Percentiles rank a stretch among this genome's conserved stretches.
phyloP scores from a whole-genome alignment of 2,797 vertebrate genomes.

The Scolopax rusticola region DNA sequence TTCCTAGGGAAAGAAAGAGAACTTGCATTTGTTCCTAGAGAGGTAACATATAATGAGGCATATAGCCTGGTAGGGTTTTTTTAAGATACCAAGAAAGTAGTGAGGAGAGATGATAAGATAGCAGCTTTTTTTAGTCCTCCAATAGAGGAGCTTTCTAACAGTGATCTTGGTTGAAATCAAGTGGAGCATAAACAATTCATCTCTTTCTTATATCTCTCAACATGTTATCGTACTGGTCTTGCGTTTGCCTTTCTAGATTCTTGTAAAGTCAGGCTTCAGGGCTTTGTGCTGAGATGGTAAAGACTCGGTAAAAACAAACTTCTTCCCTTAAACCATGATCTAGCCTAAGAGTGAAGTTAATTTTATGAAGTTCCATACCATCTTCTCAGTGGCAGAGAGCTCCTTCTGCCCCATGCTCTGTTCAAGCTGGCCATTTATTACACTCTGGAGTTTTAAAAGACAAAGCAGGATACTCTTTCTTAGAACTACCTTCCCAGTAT shows the following conservation, averaged over 20 bases:
- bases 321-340: background rate
- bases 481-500: background rate
- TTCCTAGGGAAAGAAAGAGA: background rate
- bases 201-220: background rate
- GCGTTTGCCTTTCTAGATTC: background rate
- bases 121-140: background rate
- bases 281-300: background rate
- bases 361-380: background rate
- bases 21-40: background rate
- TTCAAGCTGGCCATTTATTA: background rate
- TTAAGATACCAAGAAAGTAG: background rate
- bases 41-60: background rate
- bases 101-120: background rate
- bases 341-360: background rate
- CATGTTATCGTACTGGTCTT: background rate
- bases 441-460: background rate
- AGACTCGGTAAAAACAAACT: background rate
- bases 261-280: background rate
- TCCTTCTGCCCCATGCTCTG: background rate
- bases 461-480: background rate
- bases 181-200: background rate
- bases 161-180: background rate
- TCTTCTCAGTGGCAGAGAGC: background rate
- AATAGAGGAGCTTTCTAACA: background rate
- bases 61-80: background rate